phyloP scores from a whole-genome alignment of 1,140 invertebrate genomes.

The Medauroidea extradentata region DNA sequence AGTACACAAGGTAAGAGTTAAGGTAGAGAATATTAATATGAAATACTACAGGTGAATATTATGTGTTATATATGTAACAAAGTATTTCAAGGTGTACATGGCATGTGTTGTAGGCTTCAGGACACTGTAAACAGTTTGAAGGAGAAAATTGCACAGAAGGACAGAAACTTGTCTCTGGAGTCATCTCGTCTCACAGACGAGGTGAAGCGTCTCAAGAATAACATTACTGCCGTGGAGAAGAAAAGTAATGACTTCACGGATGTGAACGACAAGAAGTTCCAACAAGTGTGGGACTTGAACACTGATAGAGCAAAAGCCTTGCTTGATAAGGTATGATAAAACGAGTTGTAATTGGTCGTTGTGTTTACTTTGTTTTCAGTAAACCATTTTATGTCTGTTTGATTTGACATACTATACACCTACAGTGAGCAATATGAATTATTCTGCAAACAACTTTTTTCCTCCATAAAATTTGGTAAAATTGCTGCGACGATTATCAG shows the following conservation, averaged over 20 bases:
- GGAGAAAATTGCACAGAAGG: slow-evolving; percentile 54
- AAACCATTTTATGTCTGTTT: not conserved
- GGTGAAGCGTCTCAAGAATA: slow-evolving; percentile 57
- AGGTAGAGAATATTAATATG: not conserved
- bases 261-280: slow-evolving; percentile 50
- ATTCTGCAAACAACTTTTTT: too few relatives aligned
- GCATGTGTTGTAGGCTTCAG: slow-evolving; percentile 55
- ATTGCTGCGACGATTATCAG: not conserved
- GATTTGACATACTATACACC: too few relatives aligned
- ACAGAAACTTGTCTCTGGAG: slow-evolving; percentile 52
- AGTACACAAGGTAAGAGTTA: too few relatives aligned
- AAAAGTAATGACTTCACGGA: slow-evolving; percentile 62
- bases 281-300: slow-evolving; percentile 66
- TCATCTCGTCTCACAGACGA: slow-evolving; percentile 54
- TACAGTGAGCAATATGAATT: too few relatives aligned
- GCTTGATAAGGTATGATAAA: slow-evolving; percentile 44
- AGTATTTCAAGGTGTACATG: not conserved
- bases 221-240: slow-evolving; percentile 58
- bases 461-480: too few relatives aligned
- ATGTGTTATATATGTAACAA: not conserved
- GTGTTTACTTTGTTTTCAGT: not conserved
- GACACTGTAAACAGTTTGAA: slow-evolving; percentile 61
- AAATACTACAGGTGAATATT: not conserved
- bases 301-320: slow-evolving; percentile 52
- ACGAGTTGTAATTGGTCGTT: slow-evolving; percentile 1